Base-by-base conservation (phyloP, 1,140 invertebrate genomes). In the Drosophila seguyi region DNA sequence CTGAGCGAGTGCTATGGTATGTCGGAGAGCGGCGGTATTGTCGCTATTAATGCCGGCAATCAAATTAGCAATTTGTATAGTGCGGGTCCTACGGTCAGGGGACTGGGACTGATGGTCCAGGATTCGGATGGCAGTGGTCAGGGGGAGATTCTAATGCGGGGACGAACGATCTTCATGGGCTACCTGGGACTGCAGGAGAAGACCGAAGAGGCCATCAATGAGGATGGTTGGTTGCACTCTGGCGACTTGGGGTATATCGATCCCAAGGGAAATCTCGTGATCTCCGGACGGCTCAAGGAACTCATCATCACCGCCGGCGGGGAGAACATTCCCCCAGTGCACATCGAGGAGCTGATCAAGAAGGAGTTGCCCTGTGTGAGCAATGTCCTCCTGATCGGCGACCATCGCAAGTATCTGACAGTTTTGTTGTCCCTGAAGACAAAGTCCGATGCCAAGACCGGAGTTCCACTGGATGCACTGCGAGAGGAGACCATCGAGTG, bases 261-360 rank as follows among this genome's bases (percentile, higher is more conserved):
- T 91, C 92, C 93, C 16, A 94, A 96, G 69, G 96, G 95, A 20
- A 96, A 95, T 85, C 81, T 98, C 0, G 96, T 95, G 55, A 96
- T 98, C 53, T 98, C 97, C 14, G 97, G 97, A 41, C 94, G 97
- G 81, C 94, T 96, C 25, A 97, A 97, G 94, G 97, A 98, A 91
- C 78, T 99, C 4, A 94, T 99, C 5, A 98, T 98, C 63, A 99
- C 98, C 6, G 97, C 97, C 42, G 98, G 98, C n/a, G 98, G 98
- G 22, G 98, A 99, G 94, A 99, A 99, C 92, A 94, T 99, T 68
- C 95, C 98, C 13, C 97, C 98, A 6, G 95, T 97, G 29, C 94
- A 95, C 18, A 97, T 98, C 65, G 98, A 99, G 93, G 95, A 98
- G 66, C 93, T 94, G 29, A 94, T 99, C 4, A 96, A 97, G 81